Base-by-base conservation (phyloP, 92 coral and sea anemone species). In the Ricordea florida region DNA sequence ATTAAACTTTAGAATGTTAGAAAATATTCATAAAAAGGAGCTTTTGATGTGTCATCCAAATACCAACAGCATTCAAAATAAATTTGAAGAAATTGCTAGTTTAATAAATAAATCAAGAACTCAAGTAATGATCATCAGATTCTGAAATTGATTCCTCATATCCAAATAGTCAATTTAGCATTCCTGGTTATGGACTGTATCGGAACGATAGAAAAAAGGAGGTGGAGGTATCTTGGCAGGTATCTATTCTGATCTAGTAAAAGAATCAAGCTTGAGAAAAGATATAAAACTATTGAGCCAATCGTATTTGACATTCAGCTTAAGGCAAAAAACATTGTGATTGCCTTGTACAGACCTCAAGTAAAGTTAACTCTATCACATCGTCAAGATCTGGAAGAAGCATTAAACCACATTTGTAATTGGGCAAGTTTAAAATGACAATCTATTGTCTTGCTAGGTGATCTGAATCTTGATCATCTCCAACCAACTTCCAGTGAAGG, bases 321-420 rank as follows among this genome's bases (percentile, higher is more conserved):
- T 1, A 53, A 15, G 45, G 43, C 31, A 6, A 69, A 37, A 52
- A 62, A 22, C n/a, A 25, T 84, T 4, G 73, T 76, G 11, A 24
- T 41, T 2, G 85, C 77, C 2, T 35, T 70, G 18, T 70, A 85
- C 50, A 52, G 90, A 57, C 77, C 90, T 5, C 90, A 85, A 2
- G 40, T 15, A 42, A 9, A 13, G 1, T 22, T 71, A 6, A 44
- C 36, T 10, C 23, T 38, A 3, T 1, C 11, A 0, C 77, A 84
- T 43, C 34, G 34, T 29, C 49, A 35, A 45, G 9, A 62, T 10
- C 69, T 78, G 6, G 90, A 85, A 46, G 79, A 71, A 6, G 90
- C 78, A 24, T 40, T 85, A 9, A 78, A 71, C 38, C 55, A 63
- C 40, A 35, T 85, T 16, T 71, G 77, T 18, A 69, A 70, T 13